Percentiles rank a stretch among this genome's conserved stretches.
These are phyloP conservation scores for Cynopterus brachyotis DNA, from an alignment of 2,113 vertebrate species.

Conservation along the genomic window DNA sequence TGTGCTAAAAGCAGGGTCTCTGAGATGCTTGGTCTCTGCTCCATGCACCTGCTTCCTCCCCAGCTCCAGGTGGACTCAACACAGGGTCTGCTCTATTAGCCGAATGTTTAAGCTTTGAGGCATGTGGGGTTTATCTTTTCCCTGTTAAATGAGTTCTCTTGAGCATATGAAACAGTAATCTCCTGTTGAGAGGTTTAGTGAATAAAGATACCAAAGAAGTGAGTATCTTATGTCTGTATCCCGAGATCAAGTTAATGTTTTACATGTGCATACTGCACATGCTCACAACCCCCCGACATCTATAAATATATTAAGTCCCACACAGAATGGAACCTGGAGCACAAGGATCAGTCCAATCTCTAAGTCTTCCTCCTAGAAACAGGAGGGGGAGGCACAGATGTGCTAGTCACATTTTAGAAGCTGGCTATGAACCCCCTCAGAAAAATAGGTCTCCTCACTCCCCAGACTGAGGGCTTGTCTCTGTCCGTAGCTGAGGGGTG, in stretches of 20 bases:
- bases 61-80: not conserved
- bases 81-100: not conserved
- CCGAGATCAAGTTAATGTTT: not conserved
- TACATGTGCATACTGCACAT: not conserved
- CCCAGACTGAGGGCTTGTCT: not conserved
- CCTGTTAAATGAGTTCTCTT: not conserved
- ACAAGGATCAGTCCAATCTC: not conserved
- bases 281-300: not conserved
- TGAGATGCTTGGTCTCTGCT: not conserved
- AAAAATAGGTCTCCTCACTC: not conserved
- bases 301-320: not conserved
- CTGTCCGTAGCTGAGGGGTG: not conserved
- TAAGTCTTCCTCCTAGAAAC: not conserved
- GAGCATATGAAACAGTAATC: not conserved
- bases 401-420: not conserved
- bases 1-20: not conserved
- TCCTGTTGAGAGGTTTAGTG: not conserved
- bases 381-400: not conserved
- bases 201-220: not conserved
- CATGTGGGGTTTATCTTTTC: not conserved
- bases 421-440: not conserved
- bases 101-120: not conserved
- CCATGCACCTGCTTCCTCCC: fast-evolving
- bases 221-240: not conserved
- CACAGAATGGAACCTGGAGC: not conserved